These are phyloP conservation scores for Acromyrmex charruanus DNA, from an alignment of 1,140 invertebrate genomes.

Conservation along the genomic window DNA sequence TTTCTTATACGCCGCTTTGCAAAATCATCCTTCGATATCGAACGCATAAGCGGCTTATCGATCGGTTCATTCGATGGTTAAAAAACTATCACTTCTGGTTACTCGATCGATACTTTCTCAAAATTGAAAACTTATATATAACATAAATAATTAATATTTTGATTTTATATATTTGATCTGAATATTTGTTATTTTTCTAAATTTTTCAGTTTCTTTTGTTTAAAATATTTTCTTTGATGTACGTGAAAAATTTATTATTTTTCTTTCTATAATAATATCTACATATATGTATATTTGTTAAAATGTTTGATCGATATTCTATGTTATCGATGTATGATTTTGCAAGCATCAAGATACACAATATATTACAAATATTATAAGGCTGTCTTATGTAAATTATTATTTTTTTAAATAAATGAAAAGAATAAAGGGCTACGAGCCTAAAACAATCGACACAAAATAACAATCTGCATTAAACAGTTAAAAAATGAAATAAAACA, in stretches of 20 bases:
- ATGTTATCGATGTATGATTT: neutral
- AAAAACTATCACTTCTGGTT: slow-evolving; percentile 7
- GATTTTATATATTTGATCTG: neutral
- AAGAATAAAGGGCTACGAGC: too few species aligned
- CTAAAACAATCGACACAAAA: too few species aligned
- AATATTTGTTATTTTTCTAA: neutral
- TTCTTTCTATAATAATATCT: neutral
- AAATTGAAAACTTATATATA: neutral
- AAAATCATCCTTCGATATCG: slow-evolving; percentile 47
- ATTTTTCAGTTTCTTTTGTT: neutral
- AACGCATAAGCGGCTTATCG: slow-evolving; percentile 45
- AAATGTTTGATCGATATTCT: neutral
- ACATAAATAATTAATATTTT: neutral
- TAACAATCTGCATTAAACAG: too few species aligned
- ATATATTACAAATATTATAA: neutral
- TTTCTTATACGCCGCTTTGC: slow-evolving; percentile 30
- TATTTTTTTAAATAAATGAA: neutral
- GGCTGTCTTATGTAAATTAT: neutral
- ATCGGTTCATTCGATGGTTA: slow-evolving; percentile 6
- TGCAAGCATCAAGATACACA: neutral
- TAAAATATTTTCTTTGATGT: neutral
- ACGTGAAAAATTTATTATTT: neutral
- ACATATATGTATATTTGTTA: neutral
- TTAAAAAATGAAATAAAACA: too few species aligned
- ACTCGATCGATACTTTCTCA: neutral